Base-by-base conservation (phyloP, 2,888 invertebrate genomes). In the Sipunculus nudus region DNA sequence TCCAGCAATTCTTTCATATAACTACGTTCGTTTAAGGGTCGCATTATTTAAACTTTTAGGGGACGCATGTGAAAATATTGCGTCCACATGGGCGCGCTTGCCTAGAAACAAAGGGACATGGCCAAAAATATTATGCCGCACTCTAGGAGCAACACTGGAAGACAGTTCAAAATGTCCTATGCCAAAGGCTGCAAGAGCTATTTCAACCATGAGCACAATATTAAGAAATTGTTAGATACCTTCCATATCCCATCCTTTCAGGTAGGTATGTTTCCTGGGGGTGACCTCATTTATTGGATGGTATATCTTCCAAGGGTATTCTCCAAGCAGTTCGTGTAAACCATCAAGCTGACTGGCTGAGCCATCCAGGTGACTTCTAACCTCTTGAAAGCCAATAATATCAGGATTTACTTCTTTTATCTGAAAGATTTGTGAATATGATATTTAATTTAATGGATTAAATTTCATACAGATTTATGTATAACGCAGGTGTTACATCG, bases 311-410 rank as follows among this genome's bases (percentile, higher is more conserved):
- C 75, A 77, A 35, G 61, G 68, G 59, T 73, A 76, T 29, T 67
- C 61, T 5, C 75, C 74, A 28, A 78, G 49, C 2, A 71, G 48
- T 4, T 57, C 52, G 53, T 73, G 67, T 6, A 78, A 59, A 25
- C 76, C 72, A 10, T 50, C 13, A 2, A 78, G 53, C 56, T 79
- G 79, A 41, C 71, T 76, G 13, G 59, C 43, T 1, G 53, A 53
- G 29, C 53, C 45, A 10, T 21, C 28, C 1, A 25, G 38, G 29
- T 68, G 57, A 55, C 65, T 57, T 59, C 79, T 62, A 1, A 76
- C 75, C 66, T 79, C 79, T 63, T 79, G 78, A 25, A 78, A 71
- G 46, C 67, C 74, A 32, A 76, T 61, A 0, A 79, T 59, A 59
- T 78, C 77, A 38, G 71, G 63, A 13, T 67, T 60, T 21, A 61